Percentiles rank a stretch among this genome's conserved stretches.
Evolutionary conservation across 30 jellyfish, hydroid and myxozoan genomes (phyloP).

Genomic region (Pelagia noctiluca): DNA sequence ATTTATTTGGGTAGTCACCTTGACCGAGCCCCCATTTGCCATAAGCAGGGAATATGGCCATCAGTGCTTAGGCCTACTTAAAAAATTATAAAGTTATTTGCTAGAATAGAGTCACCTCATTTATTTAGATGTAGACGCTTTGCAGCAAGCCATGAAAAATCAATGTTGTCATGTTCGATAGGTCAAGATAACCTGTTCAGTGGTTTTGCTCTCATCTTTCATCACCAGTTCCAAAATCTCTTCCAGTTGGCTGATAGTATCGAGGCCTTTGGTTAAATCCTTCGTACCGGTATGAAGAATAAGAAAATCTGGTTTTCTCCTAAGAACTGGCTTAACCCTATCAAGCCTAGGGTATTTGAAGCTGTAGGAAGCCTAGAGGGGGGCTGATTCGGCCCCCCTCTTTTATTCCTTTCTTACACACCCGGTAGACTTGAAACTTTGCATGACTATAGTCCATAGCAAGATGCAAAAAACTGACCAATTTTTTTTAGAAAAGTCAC

Average conservation of each 20-base stretch:
- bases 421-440: too few species aligned
- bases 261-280: constrained; percentile 4
- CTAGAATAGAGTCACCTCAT: constrained; percentile 38
- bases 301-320: constrained; percentile 12
- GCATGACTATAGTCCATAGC: too few species aligned
- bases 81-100: constrained; percentile 17
- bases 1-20: neutral
- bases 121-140: constrained; percentile 38
- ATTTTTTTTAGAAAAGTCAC: too few species aligned
- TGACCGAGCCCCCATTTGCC: constrained; percentile 1
- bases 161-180: neutral
- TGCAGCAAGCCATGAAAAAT: constrained; percentile 17
- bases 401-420: too few species aligned
- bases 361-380: too few species aligned
- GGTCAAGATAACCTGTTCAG: neutral
- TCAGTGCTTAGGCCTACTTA: constrained; percentile 11
- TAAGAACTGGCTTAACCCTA: constrained; percentile 35
- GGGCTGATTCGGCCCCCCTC: too few species aligned
- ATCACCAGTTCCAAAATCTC: neutral
- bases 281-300: constrained; percentile 25
- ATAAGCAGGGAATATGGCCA: neutral
- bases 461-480: too few species aligned
- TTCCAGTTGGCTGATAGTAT: constrained; percentile 3
- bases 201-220: neutral
- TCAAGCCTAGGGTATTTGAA: too few species aligned